phyloP scores from a whole-genome alignment of 2,113 vertebrate species.

The Collichthys lucidus region DNA sequence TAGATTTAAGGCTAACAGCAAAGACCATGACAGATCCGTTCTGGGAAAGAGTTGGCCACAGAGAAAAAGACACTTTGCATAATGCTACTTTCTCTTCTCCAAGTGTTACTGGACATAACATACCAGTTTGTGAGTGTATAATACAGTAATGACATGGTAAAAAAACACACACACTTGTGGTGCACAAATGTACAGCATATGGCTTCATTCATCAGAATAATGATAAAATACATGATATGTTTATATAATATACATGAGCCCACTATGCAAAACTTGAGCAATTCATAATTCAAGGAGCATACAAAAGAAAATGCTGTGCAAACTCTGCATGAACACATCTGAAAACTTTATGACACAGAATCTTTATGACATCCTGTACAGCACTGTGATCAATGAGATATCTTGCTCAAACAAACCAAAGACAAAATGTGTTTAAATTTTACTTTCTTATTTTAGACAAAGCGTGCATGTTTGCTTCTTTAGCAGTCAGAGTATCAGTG shows the following conservation, averaged over 20 bases:
- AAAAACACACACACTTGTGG: background rate
- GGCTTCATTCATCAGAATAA: background rate
- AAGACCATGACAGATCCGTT: background rate
- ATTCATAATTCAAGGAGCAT: background rate
- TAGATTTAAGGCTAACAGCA: background rate
- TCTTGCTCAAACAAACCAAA: slow-evolving; percentile 5
- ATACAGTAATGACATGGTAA: background rate
- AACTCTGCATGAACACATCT: background rate
- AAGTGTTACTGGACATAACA: background rate
- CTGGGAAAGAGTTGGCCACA: background rate
- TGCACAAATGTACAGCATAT: background rate
- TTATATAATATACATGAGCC: background rate
- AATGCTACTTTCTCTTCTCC: background rate
- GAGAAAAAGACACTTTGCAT: background rate
- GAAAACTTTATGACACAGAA: background rate
- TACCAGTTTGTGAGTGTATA: background rate
- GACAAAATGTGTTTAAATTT: background rate
- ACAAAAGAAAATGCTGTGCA: background rate
- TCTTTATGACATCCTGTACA: background rate
- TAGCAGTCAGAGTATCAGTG: background rate
- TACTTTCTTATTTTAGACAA: background rate
- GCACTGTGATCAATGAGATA: background rate
- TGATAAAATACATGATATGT: background rate
- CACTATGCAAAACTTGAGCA: too few species aligned
- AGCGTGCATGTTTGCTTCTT: background rate